Evolutionary conservation across 2,797 vertebrate species (phyloP).

Genomic region (Megalops cyprinoides): DNA sequence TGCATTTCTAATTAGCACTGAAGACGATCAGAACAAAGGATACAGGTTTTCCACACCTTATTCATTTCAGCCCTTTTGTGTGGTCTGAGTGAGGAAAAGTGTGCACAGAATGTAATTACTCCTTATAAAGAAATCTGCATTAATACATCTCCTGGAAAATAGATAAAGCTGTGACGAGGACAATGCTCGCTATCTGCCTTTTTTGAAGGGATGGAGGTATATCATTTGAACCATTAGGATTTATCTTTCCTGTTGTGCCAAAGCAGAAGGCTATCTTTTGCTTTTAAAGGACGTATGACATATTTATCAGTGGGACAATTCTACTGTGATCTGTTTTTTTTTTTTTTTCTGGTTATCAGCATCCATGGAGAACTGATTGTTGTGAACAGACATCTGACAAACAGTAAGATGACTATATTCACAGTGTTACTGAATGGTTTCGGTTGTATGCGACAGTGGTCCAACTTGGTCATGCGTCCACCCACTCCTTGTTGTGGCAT

Average conservation of each 20-base stretch:
- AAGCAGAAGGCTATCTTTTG: conserved; percentile 43
- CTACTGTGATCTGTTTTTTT: not conserved
- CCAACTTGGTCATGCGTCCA: not conserved
- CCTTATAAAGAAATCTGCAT: conserved; percentile 46
- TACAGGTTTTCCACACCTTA: conserved; percentile 50
- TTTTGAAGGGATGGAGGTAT: conserved; percentile 30
- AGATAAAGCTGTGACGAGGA: conserved; percentile 38
- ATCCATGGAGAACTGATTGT: not conserved
- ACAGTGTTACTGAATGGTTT: not conserved
- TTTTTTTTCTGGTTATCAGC: not conserved
- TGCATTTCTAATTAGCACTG: conserved; percentile 71
- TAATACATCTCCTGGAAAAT: conserved; percentile 44
- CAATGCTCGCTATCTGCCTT: conserved; percentile 42
- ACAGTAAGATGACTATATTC: not conserved
- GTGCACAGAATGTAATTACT: conserved; percentile 44
- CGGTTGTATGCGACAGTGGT: not conserved
- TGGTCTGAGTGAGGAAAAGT: conserved; percentile 30
- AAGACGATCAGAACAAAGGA: conserved; percentile 65
- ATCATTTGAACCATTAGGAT: conserved; percentile 38
- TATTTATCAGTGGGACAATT: conserved; percentile 9
- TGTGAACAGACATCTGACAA: not conserved
- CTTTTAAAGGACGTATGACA: conserved; percentile 38
- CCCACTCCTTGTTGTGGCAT: not conserved
- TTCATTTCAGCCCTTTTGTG: conserved; percentile 52
- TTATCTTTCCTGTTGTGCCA: conserved; percentile 44